These are phyloP conservation scores for Eurosta solidaginis DNA, from an alignment of 1,140 invertebrate genomes.

Conservation along the genomic window DNA sequence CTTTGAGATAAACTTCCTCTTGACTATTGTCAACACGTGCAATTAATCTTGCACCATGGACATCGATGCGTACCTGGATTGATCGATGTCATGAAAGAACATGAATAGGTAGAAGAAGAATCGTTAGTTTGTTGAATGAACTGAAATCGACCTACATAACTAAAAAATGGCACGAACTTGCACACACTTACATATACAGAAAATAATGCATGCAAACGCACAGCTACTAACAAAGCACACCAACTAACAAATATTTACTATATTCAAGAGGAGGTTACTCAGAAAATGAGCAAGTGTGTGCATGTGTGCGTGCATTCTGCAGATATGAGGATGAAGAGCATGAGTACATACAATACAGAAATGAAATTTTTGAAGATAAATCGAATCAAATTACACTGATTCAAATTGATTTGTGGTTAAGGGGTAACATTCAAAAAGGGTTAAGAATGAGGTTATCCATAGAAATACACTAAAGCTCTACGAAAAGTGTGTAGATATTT, in stretches of 20 bases:
- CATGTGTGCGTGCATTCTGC: too few species aligned
- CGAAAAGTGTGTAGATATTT: not conserved
- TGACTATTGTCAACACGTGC: conserved; percentile 82
- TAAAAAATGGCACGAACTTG: not conserved
- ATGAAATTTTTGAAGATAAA: conserved; percentile 24
- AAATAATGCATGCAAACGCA: too few species aligned
- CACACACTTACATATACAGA: not conserved
- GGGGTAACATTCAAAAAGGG: not conserved
- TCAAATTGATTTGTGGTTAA: conserved; percentile 26
- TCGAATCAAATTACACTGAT: not conserved
- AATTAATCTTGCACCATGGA: conserved; percentile 77
- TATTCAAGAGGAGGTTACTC: not conserved
- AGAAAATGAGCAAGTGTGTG: not conserved
- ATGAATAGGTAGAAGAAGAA: conserved; percentile 1
- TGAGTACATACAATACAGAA: not conserved
- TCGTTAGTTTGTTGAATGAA: conserved; percentile 3
- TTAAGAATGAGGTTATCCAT: not conserved
- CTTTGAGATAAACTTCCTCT: conserved; percentile 78
- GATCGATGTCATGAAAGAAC: conserved; percentile 6
- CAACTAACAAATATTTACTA: not conserved
- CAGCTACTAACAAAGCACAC: not conserved
- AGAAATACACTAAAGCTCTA: not conserved
- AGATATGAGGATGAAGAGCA: too few species aligned
- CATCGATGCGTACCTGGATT: conserved; percentile 75
- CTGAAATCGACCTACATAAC: not conserved